A percentile compares a stretch with the other conserved stretches of the same genome.
These are phyloP conservation scores for Acanthurus lineatus DNA, from an alignment of 2,797 vertebrate genomes.

Conservation along the genomic window DNA sequence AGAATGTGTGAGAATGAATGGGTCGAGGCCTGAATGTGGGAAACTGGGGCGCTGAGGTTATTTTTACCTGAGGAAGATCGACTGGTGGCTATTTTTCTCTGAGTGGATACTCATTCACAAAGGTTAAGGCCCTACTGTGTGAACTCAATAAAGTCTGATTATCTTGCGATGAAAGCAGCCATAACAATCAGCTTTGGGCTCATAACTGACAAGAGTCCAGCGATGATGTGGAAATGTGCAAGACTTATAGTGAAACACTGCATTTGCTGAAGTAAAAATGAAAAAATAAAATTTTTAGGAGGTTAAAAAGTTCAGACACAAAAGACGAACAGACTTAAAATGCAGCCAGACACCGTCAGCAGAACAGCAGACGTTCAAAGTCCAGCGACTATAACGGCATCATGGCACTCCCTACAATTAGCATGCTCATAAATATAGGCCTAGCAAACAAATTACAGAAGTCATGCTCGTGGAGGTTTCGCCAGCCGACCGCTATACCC, in stretches of 20 bases:
- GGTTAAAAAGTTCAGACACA: slow-evolving; percentile 34
- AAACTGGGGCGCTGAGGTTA: slow-evolving; percentile 68
- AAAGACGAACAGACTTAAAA: slow-evolving; percentile 54
- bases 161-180: slow-evolving; percentile 44
- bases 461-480: slow-evolving; percentile 74
- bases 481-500: slow-evolving; percentile 66
- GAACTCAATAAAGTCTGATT: slow-evolving; percentile 44
- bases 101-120: slow-evolving; percentile 54
- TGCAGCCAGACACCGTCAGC: slow-evolving; percentile 66
- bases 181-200: slow-evolving; percentile 14
- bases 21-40: slow-evolving; percentile 70
- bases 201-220: background rate
- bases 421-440: slow-evolving; percentile 85
- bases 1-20: slow-evolving; percentile 83
- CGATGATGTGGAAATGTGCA: background rate
- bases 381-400: slow-evolving; percentile 79
- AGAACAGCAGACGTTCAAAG: slow-evolving; percentile 80
- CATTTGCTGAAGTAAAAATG: slow-evolving; percentile 1
- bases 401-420: slow-evolving; percentile 85
- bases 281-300: slow-evolving; percentile 12
- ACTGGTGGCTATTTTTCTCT: slow-evolving; percentile 51
- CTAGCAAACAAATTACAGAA: slow-evolving; percentile 86
- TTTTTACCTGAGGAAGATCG: slow-evolving; percentile 76
- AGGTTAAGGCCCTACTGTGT: slow-evolving; percentile 43
- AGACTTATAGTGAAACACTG: slow-evolving; percentile 3